Conservation (phyloP, 2,888 invertebrate genomes). For the Macaria liturata region DNA sequence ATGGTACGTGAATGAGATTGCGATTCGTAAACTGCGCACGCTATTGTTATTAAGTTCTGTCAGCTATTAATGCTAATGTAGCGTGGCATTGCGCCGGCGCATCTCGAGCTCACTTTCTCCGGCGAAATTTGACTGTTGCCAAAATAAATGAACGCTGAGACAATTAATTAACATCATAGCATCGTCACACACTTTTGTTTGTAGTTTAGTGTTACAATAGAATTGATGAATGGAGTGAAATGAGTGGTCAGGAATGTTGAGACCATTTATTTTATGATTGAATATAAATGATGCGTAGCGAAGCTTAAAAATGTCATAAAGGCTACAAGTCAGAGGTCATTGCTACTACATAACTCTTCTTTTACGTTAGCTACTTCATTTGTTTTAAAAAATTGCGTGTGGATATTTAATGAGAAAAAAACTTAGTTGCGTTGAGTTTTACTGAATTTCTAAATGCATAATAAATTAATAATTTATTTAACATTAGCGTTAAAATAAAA, state of each 20-base stretch:
- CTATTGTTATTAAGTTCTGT: slow-evolving; percentile 39
- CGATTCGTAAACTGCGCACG: slow-evolving; percentile 36
- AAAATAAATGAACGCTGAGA: slow-evolving; percentile 45
- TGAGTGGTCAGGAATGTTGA: not conserved
- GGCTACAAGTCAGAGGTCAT: no score
- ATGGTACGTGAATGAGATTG: slow-evolving; percentile 35
- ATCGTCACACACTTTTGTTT: slow-evolving; percentile 26
- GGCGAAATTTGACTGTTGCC: slow-evolving; percentile 43
- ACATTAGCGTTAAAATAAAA: no score
- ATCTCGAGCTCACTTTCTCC: slow-evolving; percentile 57
- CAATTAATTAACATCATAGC: slow-evolving; percentile 28
- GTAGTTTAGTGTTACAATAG: slow-evolving; percentile 7
- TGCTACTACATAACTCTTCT: no score
- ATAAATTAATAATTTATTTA: no score
- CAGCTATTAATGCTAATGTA: slow-evolving; percentile 42
- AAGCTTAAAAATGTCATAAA: no score
- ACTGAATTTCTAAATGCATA: no score
- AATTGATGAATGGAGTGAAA: slow-evolving; percentile 12
- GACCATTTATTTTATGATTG: no score
- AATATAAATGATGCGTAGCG: no score
- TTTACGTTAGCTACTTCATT: no score
- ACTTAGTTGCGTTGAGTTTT: no score
- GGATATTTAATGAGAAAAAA: no score
- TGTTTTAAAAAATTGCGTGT: no score
- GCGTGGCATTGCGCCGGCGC: slow-evolving; percentile 41